A percentile compares a stretch with the other conserved stretches of the same genome.
phyloP scores from a whole-genome alignment of 2,113 vertebrate genomes.

The Dromas ardeola region DNA sequence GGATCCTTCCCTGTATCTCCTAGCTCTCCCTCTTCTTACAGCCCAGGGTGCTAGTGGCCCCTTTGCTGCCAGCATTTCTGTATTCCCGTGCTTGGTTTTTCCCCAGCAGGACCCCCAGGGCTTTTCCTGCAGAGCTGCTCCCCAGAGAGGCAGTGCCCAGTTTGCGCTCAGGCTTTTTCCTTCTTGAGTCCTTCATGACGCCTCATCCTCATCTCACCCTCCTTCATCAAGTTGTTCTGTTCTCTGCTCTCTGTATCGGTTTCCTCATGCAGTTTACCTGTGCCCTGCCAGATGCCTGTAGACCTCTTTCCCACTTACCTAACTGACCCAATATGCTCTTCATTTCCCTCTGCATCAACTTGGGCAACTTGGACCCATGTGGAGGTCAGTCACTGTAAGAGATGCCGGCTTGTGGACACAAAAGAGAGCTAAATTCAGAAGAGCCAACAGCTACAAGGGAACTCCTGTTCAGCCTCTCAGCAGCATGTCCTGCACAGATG shows the following conservation, averaged over 20 bases:
- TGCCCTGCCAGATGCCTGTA: neutral
- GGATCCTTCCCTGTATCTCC: neutral
- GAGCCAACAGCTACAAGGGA: neutral
- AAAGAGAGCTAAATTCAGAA: conserved; percentile 3
- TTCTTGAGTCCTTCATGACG: neutral
- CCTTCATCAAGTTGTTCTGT: neutral
- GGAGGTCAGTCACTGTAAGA: neutral
- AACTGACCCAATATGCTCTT: neutral
- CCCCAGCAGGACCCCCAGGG: neutral
- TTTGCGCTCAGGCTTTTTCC: fast-evolving
- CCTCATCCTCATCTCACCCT: neutral
- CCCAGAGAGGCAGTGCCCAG: neutral
- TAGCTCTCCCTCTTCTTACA: neutral
- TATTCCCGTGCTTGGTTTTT: neutral
- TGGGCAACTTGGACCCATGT: neutral
- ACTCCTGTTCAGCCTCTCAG: neutral
- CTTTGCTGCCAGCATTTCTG: neutral
- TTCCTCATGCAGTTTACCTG: neutral
- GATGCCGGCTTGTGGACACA: neutral
- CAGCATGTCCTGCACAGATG: neutral
- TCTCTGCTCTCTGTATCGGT: neutral
- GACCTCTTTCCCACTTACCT: neutral
- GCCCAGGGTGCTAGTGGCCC: neutral
- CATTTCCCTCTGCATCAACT: neutral
- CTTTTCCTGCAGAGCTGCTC: neutral